Base-by-base conservation (phyloP, 2,113 vertebrate genomes). In the Trogon melanurus region DNA sequence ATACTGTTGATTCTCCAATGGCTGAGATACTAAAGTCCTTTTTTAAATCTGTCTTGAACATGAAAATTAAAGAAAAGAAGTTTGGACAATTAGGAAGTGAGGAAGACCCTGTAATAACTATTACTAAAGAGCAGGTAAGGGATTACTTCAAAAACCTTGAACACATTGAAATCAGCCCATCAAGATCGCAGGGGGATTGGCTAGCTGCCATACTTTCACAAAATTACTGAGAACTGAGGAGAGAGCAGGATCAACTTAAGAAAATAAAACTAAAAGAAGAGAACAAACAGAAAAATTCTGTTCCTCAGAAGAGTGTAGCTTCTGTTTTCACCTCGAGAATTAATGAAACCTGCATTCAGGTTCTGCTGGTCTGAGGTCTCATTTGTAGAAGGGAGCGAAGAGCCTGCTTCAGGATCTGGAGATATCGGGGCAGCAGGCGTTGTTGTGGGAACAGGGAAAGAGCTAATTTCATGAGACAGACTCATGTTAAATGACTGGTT, bases 11-110 rank as follows among this genome's bases (percentile, higher is more conserved):
- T 95, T 97, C 97, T 97, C 97, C 96, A 97, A 97, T 97, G 97
- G 98, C 96, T 98, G 97, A 98, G 98, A 97, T 97, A 96, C 97
- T 98, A 97, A 98, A 98, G 97, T 97, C 94, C 26, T 98, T 98
- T 98, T 98, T 98, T 98, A 98, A 98, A 98, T 98, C 97, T 98
- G 97, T 98, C 98, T 97, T 98, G 98, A 98, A 98, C 98, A 97
- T 98, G 98, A 98, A 98, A 98, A 98, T 97, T 98, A 98, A 98
- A 98, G 97, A 98, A 97, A 98, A 98, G 97, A 97, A 96, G 97
- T 98, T 98, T 98, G 97, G 97, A 98, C 98, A 98, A 98, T 98
- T 98, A 98, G 97, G 98, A 97, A 98, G 97, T 98, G 98, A 98
- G 97, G 98, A 98, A 98, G 98, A 98, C 96, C 97, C 93, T 96